Evolutionary conservation across 2,113 vertebrate genomes (phyloP).

Genomic region (Eublepharis macularius): DNA sequence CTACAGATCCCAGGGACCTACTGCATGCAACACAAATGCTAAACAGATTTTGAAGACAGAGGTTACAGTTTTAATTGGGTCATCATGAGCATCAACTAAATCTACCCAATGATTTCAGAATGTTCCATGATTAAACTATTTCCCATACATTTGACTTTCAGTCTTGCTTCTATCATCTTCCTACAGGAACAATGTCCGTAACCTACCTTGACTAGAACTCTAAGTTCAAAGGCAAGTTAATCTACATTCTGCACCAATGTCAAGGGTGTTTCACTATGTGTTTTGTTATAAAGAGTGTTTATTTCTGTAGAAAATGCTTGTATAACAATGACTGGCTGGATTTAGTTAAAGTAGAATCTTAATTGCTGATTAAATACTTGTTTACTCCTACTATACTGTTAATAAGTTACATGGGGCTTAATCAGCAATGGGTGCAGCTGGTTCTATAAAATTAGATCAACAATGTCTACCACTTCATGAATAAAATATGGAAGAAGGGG

Average conservation of each 20-base stretch:
- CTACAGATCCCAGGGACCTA: too few species aligned
- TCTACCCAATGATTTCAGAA: neutral
- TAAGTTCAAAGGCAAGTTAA: neutral
- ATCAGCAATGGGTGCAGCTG: slow-evolving; percentile 39
- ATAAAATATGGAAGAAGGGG: slow-evolving; percentile 42
- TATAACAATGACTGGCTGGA: neutral
- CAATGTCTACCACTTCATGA: slow-evolving; percentile 37
- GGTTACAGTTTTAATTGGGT: neutral
- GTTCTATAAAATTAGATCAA: slow-evolving; percentile 46
- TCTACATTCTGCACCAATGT: neutral
- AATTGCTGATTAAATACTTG: slow-evolving; percentile 53
- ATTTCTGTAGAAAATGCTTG: neutral
- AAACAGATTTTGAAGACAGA: neutral
- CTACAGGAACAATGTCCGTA: too few species aligned
- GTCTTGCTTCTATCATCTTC: neutral
- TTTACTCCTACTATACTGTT: slow-evolving; percentile 49
- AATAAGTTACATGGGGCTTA: slow-evolving; percentile 43
- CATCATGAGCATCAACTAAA: neutral
- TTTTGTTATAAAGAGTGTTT: neutral
- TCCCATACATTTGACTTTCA: neutral
- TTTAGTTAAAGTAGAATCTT: slow-evolving; percentile 32
- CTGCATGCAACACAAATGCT: too few species aligned
- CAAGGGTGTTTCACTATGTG: neutral
- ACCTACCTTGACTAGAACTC: neutral
- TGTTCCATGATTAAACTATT: neutral